Conservation (phyloP, 2,888 invertebrate species). For the Macropis europaea region DNA sequence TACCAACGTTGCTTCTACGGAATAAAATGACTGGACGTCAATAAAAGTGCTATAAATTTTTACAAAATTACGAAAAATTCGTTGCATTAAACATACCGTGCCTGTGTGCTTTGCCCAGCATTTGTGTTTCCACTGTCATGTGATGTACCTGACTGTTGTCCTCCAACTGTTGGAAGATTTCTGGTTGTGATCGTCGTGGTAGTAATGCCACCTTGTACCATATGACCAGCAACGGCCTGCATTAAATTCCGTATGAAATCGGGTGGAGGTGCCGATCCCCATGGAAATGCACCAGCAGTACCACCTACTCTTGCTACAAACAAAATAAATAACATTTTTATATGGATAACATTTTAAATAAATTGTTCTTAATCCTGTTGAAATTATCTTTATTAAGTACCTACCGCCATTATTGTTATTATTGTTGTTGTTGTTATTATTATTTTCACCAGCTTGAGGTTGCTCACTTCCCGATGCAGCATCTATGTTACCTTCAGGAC, state of each 20-base stretch:
- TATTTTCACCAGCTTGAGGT: slow-evolving; percentile 59
- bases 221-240: slow-evolving; percentile 81
- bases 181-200: slow-evolving; percentile 55
- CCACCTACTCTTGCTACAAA: slow-evolving; percentile 54
- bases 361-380: background rate
- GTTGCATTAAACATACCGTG: slow-evolving; percentile 65
- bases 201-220: slow-evolving; percentile 70
- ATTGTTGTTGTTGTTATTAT: slow-evolving; percentile 51
- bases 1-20: slow-evolving; percentile 83
- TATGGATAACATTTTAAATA: background rate
- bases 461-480: slow-evolving; percentile 68
- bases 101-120: slow-evolving; percentile 77
- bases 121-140: slow-evolving; percentile 69
- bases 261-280: slow-evolving; percentile 79
- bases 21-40: background rate
- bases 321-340: background rate
- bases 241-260: slow-evolving; percentile 82
- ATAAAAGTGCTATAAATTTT: background rate
- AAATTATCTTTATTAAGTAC: slow-evolving; percentile 11
- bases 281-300: slow-evolving; percentile 74
- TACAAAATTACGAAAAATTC: background rate
- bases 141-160: slow-evolving; percentile 58
- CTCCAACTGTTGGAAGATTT: slow-evolving; percentile 59
- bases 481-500: slow-evolving; percentile 80
- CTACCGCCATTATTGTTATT: slow-evolving; percentile 59